phyloP scores from a whole-genome alignment of 1,140 invertebrate genomes.

The Atta texana region DNA sequence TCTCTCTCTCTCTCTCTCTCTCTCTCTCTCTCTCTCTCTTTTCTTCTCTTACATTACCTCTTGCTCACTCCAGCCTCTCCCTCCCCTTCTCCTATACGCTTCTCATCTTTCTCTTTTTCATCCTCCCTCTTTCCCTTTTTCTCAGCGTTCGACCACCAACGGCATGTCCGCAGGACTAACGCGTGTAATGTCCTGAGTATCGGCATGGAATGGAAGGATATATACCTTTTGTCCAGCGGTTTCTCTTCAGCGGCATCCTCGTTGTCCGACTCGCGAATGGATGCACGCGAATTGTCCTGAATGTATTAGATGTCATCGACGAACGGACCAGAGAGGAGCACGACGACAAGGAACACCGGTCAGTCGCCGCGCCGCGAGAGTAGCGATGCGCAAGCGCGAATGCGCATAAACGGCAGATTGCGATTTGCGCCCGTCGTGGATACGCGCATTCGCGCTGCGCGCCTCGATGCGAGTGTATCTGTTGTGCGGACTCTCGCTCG shows the following conservation, averaged over 20 bases:
- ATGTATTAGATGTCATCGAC: conserved; percentile 22
- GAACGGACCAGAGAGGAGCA: conserved; percentile 24
- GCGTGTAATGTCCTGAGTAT: conserved; percentile 28
- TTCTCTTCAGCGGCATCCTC: neutral
- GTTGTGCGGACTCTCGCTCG: neutral
- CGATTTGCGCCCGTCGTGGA: conserved; percentile 59
- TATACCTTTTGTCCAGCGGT: neutral
- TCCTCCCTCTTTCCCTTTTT: conserved; percentile 45
- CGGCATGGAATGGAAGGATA: conserved; percentile 18
- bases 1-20: conserved; percentile 31
- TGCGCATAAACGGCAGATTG: conserved; percentile 60
- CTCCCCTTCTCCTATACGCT: neutral
- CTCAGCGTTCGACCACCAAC: conserved; percentile 61
- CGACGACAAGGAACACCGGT: conserved; percentile 59
- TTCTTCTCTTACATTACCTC: conserved; percentile 20
- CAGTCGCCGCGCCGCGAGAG: conserved; percentile 62
- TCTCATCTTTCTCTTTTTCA: conserved; percentile 52
- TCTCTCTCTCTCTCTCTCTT: neutral
- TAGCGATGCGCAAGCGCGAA: conserved; percentile 61
- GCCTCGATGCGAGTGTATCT: conserved; percentile 70
- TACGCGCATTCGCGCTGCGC: conserved; percentile 78
- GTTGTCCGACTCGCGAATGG: neutral
- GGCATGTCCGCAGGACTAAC: conserved; percentile 46
- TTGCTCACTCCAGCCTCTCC: conserved; percentile 29
- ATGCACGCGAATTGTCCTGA: neutral